Conservation (phyloP, 2,888 invertebrate genomes). For the Cephus spinipes region DNA sequence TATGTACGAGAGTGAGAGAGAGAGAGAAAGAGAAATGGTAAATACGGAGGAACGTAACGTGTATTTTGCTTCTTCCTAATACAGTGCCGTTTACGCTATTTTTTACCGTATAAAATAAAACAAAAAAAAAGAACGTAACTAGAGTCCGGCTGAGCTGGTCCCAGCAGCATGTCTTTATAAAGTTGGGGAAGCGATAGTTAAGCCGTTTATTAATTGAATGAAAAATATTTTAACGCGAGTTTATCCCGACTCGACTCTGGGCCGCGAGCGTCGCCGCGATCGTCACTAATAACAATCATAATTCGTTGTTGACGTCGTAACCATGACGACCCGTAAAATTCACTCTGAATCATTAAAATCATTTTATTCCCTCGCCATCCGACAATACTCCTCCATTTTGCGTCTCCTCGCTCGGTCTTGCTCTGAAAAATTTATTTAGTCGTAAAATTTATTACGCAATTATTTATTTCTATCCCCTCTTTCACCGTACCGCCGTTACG, state of each 20-base stretch:
- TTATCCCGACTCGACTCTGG: background rate
- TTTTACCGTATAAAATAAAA: constrained; percentile 61
- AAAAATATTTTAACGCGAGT: background rate
- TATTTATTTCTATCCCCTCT: background rate
- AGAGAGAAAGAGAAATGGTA: constrained; percentile 33
- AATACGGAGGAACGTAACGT: constrained; percentile 59
- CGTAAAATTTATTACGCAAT: background rate
- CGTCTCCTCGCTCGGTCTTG: background rate
- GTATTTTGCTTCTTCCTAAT: constrained; percentile 67
- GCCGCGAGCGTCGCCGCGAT: background rate
- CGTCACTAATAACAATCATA: background rate
- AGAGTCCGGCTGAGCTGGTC: constrained; percentile 44
- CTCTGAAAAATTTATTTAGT: background rate
- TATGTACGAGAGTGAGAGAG: constrained; percentile 1
- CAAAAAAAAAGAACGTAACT: constrained; percentile 34
- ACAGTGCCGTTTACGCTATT: constrained; percentile 67
- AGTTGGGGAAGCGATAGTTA: constrained; percentile 38
- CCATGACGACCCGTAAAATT: background rate
- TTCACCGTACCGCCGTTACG: background rate
- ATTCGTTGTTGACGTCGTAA: background rate
- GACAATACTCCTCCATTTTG: background rate
- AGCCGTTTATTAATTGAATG: constrained; percentile 39
- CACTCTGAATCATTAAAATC: background rate
- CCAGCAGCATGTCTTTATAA: constrained; percentile 44
- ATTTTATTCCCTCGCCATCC: background rate